Evolutionary conservation across 2,888 invertebrate species (phyloP), one percentile per base, ranked within the genome.

Genomic region (Chydorus sphaericus): DNA sequence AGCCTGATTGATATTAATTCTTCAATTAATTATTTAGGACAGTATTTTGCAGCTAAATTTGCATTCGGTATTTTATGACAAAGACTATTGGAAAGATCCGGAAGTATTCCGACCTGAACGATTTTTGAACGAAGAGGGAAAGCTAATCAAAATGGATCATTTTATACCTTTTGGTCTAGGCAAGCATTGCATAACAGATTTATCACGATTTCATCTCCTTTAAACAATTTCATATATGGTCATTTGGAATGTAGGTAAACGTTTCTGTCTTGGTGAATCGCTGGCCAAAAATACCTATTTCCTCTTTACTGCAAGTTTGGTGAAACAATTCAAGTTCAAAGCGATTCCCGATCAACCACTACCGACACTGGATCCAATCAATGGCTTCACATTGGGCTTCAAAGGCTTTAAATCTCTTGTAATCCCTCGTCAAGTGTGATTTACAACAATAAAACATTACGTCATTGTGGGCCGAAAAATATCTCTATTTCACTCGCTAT

Each of bases 161-260:
- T 74, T 78, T 0, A 61, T 83, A 38, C 78, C 80, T 0, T 83
- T 83, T 65, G 81, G 83, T 49, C 77, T 78, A 62, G 82, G 82
- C 80, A 67, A 28, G 36, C 36, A 10, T 11, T 33, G n/a, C n/a
- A 33, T 33, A n/a, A 18, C 4, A 8, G 3, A 39, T 38, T 8
- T 39, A 14, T 10, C 10, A 4, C 23, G 4, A 16, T 18, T 38
- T 38, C 5, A 44, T 2, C 10, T 1, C 28, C 10, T 38, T 8
- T 38, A 1, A 44, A 44, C 7, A n/a, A 11, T n/a, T n/a, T n/a
- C n/a, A n/a, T n/a, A n/a, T n/a, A 3, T 1, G 16, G 16, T 31
- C n/a, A 11, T 29, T 26, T 29, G 26, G 11, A 2, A 23, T 28
- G 6, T 50, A 62, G 62, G 62, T 20, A 62, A 62, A 52, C 56